Evolutionary conservation across 2,113 vertebrate species (phyloP).

Genomic region (Melanerpes aurifrons): DNA sequence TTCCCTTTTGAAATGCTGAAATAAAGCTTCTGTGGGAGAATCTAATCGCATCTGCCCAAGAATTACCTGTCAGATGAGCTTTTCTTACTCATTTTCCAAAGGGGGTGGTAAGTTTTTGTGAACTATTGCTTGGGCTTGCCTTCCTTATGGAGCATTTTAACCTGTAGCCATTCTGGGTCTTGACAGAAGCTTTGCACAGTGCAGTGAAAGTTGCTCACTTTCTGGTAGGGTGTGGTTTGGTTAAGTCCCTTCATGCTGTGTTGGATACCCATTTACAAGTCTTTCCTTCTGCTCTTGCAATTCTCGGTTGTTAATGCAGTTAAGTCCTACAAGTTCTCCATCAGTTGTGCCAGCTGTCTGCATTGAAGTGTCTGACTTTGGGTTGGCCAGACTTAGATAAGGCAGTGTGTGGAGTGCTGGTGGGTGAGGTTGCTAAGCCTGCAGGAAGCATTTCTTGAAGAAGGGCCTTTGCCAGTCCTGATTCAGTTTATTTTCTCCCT

Average conservation of each 20-base stretch:
- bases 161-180: background rate
- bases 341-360: background rate
- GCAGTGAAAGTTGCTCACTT: background rate
- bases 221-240: background rate
- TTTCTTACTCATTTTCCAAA: background rate
- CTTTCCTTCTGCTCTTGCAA: background rate
- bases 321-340: background rate
- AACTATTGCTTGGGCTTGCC: background rate
- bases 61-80: background rate
- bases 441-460: background rate
- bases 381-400: no score
- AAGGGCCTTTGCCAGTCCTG: background rate
- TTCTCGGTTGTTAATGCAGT: no score
- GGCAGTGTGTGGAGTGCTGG: no score
- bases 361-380: fast-evolving
- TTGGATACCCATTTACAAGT: background rate
- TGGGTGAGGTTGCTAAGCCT: background rate
- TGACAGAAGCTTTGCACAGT: background rate
- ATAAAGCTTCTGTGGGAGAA: background rate
- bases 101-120: background rate
- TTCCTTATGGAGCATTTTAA: background rate
- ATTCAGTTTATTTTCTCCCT: background rate
- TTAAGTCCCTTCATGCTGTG: background rate
- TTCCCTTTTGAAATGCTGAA: background rate
- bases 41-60: background rate